Evolutionary conservation across 2,113 vertebrate species (phyloP), one percentile per base, ranked within the genome.

Genomic region (Noctilio leporinus): DNA sequence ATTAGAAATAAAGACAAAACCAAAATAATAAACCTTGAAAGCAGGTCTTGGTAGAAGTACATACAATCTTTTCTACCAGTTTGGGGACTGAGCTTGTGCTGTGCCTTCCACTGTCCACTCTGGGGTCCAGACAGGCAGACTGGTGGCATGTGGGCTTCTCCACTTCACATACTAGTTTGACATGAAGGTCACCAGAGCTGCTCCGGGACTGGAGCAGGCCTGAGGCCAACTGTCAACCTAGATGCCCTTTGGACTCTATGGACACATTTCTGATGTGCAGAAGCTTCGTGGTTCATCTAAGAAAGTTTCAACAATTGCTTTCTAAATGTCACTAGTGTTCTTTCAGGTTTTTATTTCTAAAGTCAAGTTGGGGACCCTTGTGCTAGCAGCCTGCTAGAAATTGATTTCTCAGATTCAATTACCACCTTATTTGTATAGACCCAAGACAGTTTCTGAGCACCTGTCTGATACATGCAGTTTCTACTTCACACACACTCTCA

Each of bases 21-120:
- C 78, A 92, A 95, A 85, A 57, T 94, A 90, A 82, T 82, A 38
- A 93, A n/a, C 12, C 77, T 17, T 76, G 43, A 78, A 76, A 67
- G 53, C 28, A 89, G 67, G 77, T 77, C 9, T 35, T 70, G 19
- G 24, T 87, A 62, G 26, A 93, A 15, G 2, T 77, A 0, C 19
- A 43, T 47, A 4, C 47, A 28, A 75, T 47, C 24, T 62, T 10
- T 2, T 69, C 5, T 33, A 20, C n/a, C 1, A 51, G 20, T n/a
- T 87, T 10, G 12, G 17, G 2, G 22, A 45, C 1, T 59, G 22
- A 5, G 19, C 49, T 35, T 49, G 2, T 0, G 6, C 2, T 2
- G 1, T 3, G 3, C 4, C 12, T 67, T 55, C 10, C 4, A 51
- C 28, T 28, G 82, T 35, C 6, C 0, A n/a, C 9, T 89, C 92